A percentile compares a stretch with the other conserved stretches of the same genome.
phyloP scores from a whole-genome alignment of 2,113 vertebrate species.

The Cariama cristata region DNA sequence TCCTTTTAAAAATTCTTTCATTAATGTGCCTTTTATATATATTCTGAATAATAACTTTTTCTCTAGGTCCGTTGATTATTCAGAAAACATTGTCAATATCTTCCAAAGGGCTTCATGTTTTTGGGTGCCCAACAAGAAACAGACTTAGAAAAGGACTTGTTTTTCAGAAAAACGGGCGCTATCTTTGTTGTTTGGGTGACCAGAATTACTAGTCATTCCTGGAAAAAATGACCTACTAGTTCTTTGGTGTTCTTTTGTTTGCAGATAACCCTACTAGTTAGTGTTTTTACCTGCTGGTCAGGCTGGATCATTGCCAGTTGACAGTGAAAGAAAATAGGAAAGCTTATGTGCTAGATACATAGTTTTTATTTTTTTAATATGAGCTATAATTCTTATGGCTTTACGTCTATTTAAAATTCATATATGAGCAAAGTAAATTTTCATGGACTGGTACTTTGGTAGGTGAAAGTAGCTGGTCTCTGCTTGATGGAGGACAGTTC shows the following conservation, averaged over 20 bases:
- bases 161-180: neutral
- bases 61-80: conserved; percentile 13
- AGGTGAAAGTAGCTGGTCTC: neutral
- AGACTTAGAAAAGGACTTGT: neutral
- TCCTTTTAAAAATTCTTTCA: conserved; percentile 51
- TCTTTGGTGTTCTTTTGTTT: conserved; percentile 2
- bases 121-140: neutral
- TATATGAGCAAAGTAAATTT: conserved; percentile 40
- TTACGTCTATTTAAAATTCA: conserved; percentile 48
- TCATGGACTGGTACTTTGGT: conserved; percentile 17
- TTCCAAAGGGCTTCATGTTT: conserved; percentile 36
- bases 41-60: conserved; percentile 7
- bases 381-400: neutral
- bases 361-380: conserved; percentile 60
- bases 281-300: conserved; percentile 73
- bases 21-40: conserved; percentile 71
- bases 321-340: conserved; percentile 57
- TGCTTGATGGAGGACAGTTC: neutral
- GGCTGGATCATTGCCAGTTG: conserved; percentile 66
- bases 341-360: conserved; percentile 32
- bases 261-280: conserved; percentile 16
- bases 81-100: conserved; percentile 19
- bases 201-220: conserved; percentile 33
- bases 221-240: neutral
- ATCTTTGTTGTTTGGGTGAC: neutral